These are phyloP conservation scores for Ostrea edulis DNA, from an alignment of 1,140 invertebrate genomes.

Conservation along the genomic window DNA sequence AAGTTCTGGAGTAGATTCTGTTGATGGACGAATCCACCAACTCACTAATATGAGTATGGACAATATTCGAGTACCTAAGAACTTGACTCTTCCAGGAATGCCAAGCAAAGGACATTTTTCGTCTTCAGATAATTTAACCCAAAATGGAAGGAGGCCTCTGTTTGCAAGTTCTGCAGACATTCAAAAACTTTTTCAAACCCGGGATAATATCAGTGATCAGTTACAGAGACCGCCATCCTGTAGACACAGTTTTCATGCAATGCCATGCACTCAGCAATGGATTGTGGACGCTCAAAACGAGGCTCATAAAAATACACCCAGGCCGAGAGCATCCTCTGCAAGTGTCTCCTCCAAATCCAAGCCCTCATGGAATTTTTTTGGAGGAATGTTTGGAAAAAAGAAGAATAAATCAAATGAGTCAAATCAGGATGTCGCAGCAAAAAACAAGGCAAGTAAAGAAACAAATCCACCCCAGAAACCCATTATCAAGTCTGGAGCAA, in stretches of 20 bases:
- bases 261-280: slow-evolving; percentile 55
- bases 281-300: slow-evolving; percentile 47
- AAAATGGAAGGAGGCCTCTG: slow-evolving; percentile 62
- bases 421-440: slow-evolving; percentile 17
- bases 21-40: slow-evolving; percentile 45
- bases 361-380: slow-evolving; percentile 58
- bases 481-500: slow-evolving; percentile 28
- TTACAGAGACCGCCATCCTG: slow-evolving; percentile 62
- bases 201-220: slow-evolving; percentile 60
- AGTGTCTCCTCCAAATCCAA: slow-evolving; percentile 53
- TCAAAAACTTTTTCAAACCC: slow-evolving; percentile 66
- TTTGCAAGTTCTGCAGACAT: slow-evolving; percentile 70
- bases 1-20: slow-evolving; percentile 46
- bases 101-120: slow-evolving; percentile 60
- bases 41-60: slow-evolving; percentile 48
- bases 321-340: slow-evolving; percentile 51
- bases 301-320: slow-evolving; percentile 36
- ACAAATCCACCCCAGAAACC: neutral
- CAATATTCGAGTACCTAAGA: slow-evolving; percentile 48
- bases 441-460: neutral
- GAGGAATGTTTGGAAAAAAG: slow-evolving; percentile 53
- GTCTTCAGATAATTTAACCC: slow-evolving; percentile 61
- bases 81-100: slow-evolving; percentile 54
- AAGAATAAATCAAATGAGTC: slow-evolving; percentile 44
- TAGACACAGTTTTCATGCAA: slow-evolving; percentile 71